These are phyloP conservation scores for Myiozetetes cayanensis DNA, from an alignment of 2,113 vertebrate species.

Conservation along the genomic window DNA sequence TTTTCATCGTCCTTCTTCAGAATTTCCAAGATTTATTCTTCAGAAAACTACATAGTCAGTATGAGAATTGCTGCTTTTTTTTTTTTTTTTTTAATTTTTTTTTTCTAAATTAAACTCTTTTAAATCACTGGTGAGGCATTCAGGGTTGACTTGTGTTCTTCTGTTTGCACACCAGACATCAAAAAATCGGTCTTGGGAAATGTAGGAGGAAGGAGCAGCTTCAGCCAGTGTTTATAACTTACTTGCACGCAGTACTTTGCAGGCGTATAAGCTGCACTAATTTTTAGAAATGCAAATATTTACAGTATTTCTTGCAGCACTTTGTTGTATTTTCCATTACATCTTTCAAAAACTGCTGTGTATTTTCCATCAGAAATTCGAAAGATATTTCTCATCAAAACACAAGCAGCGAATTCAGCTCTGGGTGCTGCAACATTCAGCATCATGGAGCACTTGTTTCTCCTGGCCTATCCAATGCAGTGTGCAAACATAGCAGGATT, in stretches of 20 bases:
- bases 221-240: background rate
- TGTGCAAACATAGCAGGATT: background rate
- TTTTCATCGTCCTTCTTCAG: background rate
- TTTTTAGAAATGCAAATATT: slow-evolving; percentile 65
- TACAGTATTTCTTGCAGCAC: slow-evolving; percentile 36
- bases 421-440: background rate
- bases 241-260: background rate
- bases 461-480: background rate
- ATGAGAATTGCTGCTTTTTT: background rate
- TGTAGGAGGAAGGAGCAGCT: background rate
- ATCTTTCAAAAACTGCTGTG: background rate
- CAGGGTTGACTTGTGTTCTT: background rate
- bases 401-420: background rate
- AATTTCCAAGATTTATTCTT: background rate
- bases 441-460: background rate
- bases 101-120: background rate
- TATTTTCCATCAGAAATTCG: slow-evolving; percentile 33
- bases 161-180: background rate
- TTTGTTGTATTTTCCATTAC: slow-evolving; percentile 52
- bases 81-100: background rate
- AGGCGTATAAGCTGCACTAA: slow-evolving; percentile 4
- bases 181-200: background rate
- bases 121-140: background rate
- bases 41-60: background rate
- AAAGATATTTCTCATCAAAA: slow-evolving; percentile 31